These are phyloP conservation scores for Sinocyclocheilus maitianheensis DNA, from an alignment of 2,113 vertebrate genomes.

Conservation along the genomic window DNA sequence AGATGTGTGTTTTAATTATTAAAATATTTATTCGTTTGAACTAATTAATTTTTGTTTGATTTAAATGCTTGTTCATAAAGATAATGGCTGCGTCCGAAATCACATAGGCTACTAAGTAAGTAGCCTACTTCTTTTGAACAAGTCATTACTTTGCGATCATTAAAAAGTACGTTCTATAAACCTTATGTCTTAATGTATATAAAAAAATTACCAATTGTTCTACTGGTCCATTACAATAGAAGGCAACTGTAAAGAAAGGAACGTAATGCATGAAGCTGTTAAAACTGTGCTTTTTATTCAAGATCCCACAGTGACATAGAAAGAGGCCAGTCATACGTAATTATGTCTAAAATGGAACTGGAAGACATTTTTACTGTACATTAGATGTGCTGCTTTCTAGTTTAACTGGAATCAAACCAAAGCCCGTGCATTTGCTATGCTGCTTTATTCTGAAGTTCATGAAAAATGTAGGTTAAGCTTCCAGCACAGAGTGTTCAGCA, in stretches of 20 bases:
- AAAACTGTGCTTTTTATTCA: too few relatives aligned
- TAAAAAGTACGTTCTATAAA: neutral
- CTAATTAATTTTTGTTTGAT: neutral
- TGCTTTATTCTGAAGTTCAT: neutral
- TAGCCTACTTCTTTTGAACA: neutral
- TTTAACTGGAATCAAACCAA: neutral
- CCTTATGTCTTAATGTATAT: too few relatives aligned
- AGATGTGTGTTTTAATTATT: too few relatives aligned
- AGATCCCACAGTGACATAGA: neutral
- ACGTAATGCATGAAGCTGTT: too few relatives aligned
- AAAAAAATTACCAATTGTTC: too few relatives aligned
- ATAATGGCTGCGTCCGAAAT: neutral
- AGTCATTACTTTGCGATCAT: neutral
- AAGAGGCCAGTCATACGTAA: neutral
- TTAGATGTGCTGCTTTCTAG: neutral
- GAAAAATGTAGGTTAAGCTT: constrained; percentile 7
- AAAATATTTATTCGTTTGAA: too few relatives aligned
- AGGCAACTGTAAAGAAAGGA: too few relatives aligned
- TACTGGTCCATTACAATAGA: too few relatives aligned
- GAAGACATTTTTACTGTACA: neutral
- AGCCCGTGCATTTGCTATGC: neutral
- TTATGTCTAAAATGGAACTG: neutral
- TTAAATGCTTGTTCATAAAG: neutral
- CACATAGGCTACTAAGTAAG: neutral
- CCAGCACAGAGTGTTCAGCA: neutral